A percentile compares a stretch with the other conserved stretches of the same genome.
Evolutionary conservation across 2,797 vertebrate species (phyloP).

Genomic region (Okamejei kenojei): DNA sequence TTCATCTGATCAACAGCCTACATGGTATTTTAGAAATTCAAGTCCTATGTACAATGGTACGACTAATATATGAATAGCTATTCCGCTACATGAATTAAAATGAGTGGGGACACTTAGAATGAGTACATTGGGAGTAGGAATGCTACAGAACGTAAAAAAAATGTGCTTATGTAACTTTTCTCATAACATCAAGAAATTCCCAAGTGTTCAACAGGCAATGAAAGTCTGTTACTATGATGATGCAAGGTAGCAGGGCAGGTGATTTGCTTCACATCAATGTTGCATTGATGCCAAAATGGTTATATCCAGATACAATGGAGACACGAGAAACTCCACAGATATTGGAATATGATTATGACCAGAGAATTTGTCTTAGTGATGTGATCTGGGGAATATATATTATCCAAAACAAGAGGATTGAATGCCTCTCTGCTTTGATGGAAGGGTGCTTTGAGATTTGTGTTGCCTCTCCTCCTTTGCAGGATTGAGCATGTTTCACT

Average conservation of each 20-base stretch:
- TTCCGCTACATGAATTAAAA: not conserved
- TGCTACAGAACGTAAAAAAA: not conserved
- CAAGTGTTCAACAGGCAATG: not conserved
- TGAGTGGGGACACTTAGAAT: not conserved
- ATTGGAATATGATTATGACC: too few relatives aligned
- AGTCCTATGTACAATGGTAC: not conserved
- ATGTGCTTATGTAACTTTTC: not conserved
- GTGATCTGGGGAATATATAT: not conserved
- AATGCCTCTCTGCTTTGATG: not conserved
- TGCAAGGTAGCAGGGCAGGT: not conserved
- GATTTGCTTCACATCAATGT: not conserved
- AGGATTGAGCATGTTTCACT: too few relatives aligned
- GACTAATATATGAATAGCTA: not conserved
- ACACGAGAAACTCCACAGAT: too few relatives aligned
- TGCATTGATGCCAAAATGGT: not conserved
- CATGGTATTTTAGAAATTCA: not conserved
- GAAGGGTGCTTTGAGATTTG: not conserved
- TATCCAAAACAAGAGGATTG: not conserved
- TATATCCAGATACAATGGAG: not conserved
- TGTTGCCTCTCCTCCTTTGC: not conserved
- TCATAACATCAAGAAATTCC: not conserved
- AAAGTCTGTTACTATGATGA: not conserved
- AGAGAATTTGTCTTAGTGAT: not conserved
- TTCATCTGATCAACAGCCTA: not conserved
- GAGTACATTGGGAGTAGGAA: not conserved